Evolutionary conservation across 1,140 invertebrate genomes (phyloP), one percentile per base, ranked within the genome.

Genomic region (Drosophila saltans): DNA sequence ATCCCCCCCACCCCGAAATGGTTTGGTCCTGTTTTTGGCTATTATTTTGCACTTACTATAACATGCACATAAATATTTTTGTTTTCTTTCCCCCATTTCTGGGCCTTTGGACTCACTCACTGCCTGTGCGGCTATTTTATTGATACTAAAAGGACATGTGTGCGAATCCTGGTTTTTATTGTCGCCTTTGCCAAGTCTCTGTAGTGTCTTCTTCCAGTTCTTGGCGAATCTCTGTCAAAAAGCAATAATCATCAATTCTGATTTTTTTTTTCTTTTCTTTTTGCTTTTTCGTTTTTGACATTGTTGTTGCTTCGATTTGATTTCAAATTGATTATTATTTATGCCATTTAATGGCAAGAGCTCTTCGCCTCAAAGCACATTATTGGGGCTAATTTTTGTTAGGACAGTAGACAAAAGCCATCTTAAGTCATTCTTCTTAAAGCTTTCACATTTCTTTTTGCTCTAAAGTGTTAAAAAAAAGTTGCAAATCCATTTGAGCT

Each of bases 191-290:
- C 33, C 16, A 16, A 16, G 16, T 4, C 4, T 48, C 41, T 26
- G n/a, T n/a, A 48, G 45, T 4, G 6, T 21, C 21, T 26, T 9
- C 8, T 0, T 26, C 11, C 28, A 21, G 56, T 4, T 33, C 33
- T 59, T 58, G 69, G 69, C 72, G 81, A 91, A 88, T 88, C 80
- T 84, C 90, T 91, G 90, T 91, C 90, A 91, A 91, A 91, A 91
- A 88, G 90, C 90, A 91, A 91, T 91, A 91, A 91, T 91, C 90
- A 91, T 91, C 90, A 91, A 91, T 91, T 91, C 85, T 91, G 90
- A 91, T 91, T 91, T 86, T 77, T 78, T 60, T 40, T n/a, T 39
- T 48, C n/a, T 67, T 41, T 43, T 40, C 33, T 16, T 30, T 68
- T 26, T 10, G 16, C n/a, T 30, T 2, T 36, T 57, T 48, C 57